These are phyloP conservation scores for Heliothis subflexa DNA, from an alignment of 1,140 invertebrate species.

Conservation along the genomic window DNA sequence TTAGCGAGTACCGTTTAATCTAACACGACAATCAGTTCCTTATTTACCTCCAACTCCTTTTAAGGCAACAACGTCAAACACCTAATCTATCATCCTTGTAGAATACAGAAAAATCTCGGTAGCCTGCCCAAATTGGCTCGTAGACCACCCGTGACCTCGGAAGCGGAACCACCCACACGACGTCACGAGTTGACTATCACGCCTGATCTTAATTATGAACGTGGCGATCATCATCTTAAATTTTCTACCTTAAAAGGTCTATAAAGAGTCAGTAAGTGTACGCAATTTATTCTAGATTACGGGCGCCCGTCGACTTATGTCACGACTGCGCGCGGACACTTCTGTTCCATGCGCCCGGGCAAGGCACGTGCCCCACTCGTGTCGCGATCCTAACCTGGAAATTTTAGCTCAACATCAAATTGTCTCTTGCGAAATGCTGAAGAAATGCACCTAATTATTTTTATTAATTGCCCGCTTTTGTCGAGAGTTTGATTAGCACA, in stretches of 20 bases:
- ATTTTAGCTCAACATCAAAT: background rate
- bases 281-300: conserved; percentile 85
- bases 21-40: conserved; percentile 1
- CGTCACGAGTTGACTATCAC: conserved; percentile 78
- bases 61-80: conserved; percentile 49
- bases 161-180: conserved; percentile 82
- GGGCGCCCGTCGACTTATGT: conserved; percentile 75
- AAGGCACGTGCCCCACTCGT: conserved; percentile 68
- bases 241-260: conserved; percentile 85
- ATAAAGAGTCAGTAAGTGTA: conserved; percentile 84
- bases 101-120: conserved; percentile 59
- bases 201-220: conserved; percentile 84
- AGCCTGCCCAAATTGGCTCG: conserved; percentile 63
- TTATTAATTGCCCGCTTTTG: background rate
- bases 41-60: conserved; percentile 27
- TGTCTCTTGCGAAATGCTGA: background rate
- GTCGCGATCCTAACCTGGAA: conserved; percentile 62
- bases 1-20: conserved; percentile 18
- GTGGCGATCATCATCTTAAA: conserved; percentile 85
- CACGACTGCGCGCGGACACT: conserved; percentile 80
- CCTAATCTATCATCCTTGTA: conserved; percentile 58
- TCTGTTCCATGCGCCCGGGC: conserved; percentile 66
- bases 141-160: conserved; percentile 79
- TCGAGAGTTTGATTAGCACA: background rate
- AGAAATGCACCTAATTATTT: conserved; percentile 7